Evolutionary conservation across 2,113 vertebrate species (phyloP), one percentile per base, ranked within the genome.

Genomic region (Hemicordylus capensis): DNA sequence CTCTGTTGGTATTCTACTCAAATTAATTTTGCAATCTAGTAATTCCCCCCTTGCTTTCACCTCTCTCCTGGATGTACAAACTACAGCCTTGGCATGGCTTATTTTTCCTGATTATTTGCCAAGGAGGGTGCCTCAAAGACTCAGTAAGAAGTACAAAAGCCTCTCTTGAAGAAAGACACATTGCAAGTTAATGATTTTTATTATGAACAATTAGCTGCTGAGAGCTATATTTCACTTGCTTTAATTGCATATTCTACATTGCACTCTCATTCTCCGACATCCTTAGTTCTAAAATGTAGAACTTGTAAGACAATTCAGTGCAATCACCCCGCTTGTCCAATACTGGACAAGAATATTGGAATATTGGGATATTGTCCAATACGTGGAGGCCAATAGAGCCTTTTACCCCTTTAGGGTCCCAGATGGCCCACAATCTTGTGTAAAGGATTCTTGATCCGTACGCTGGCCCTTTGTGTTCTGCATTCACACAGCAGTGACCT

Each of bases 21-120:
- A 61, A 86, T 83, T 83, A 80, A 86, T 83, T 83, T 79, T 75
- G 20, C 56, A 89, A 75, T 31, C 17, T 46, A n/a, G 37, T 46
- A 3, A 51, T 73, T 80, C 24, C 39, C 37, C 73, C 54, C 46
- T 63, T 51, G 34, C 56, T 22, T 39, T 59, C 20, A 1, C 56
- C 54, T 69, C 37, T 78, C 67, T 78, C 66, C 72, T 76, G 59
- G 59, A 76, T 64, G 34, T 54, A 76, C 34, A 76, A 70, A 81
- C 31, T 28, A 61, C 61, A 8, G 63, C 44, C 61, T 51, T 67
- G 61, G 78, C 51, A 24, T 26, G 20, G 20, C 48, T 67, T 76
- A 58, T 66, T 76, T 80, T 79, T 75, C 70, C 46, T 34, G 9
- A 20, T 64, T 39, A 14, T 31, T 76, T 80, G 17, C 64, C 73